Evolutionary conservation across 2,888 invertebrate species (phyloP).

Genomic region (Metalampra italica): DNA sequence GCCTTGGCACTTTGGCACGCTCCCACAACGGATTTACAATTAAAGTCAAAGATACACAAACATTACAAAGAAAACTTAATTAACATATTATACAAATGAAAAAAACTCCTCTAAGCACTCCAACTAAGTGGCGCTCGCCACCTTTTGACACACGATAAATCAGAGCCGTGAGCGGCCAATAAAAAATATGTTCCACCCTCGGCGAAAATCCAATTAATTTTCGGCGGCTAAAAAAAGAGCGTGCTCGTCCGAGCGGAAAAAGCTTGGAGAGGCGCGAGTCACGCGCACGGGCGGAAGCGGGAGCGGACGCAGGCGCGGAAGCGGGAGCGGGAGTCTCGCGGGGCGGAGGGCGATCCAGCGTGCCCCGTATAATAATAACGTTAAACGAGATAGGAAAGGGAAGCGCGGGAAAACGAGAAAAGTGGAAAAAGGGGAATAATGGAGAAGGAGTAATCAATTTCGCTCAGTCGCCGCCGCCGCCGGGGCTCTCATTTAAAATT

Average conservation of each 20-base stretch:
- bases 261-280: slow-evolving; percentile 41
- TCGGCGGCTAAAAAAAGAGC: slow-evolving; percentile 73
- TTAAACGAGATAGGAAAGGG: slow-evolving; percentile 65
- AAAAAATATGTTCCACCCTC: slow-evolving; percentile 78
- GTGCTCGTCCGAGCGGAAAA: slow-evolving; percentile 67
- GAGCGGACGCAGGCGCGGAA: slow-evolving; percentile 8
- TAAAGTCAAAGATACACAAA: neutral
- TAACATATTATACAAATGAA: slow-evolving; percentile 31
- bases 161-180: slow-evolving; percentile 74
- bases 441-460: slow-evolving; percentile 78
- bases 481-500: slow-evolving; percentile 74
- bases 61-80: slow-evolving; percentile 8
- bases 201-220: slow-evolving; percentile 79
- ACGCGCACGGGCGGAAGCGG: slow-evolving; percentile 29
- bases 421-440: slow-evolving; percentile 76
- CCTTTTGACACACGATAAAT: slow-evolving; percentile 78
- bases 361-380: slow-evolving; percentile 63
- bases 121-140: slow-evolving; percentile 75
- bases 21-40: neutral
- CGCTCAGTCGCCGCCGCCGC: slow-evolving; percentile 70
- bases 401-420: slow-evolving; percentile 62
- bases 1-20: too few species aligned
- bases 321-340: too few species aligned
- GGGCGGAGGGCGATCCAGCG: slow-evolving; percentile 17
- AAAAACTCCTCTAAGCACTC: slow-evolving; percentile 61